Base-by-base conservation (phyloP, 2,888 invertebrate species). In the Parthenolecanium corni region DNA sequence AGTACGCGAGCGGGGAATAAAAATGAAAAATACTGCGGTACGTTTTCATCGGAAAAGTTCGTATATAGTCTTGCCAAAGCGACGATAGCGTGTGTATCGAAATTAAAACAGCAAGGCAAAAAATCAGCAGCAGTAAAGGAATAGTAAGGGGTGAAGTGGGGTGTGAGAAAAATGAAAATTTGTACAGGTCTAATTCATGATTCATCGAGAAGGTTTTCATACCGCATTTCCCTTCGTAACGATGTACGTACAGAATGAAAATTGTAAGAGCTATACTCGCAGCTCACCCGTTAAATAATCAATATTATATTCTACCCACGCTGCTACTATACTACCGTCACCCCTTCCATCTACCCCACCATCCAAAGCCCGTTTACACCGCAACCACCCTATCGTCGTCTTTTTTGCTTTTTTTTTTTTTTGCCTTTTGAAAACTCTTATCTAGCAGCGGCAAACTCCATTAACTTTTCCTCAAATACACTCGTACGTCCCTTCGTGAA, bases 301-400 rank as follows among this genome's bases (percentile, higher is more conserved):
- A 58, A 58, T 58, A 58, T 58, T 47, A 49, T n/a, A n/a, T 58
- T 58, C 58, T 58, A 58, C 58, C 58, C 58, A 58, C 58, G 58
- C 58, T 51, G 24, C 49, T 23, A 31, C 31, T 31, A 31, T 9
- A 31, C 31, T 31, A 31, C 31, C 31, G 9, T 31, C 31, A n/a
- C n/a, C n/a, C n/a, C n/a, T n/a, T 9, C 31, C 31, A 31, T 6
- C 31, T 20, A 51, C 52, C 36, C 52, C 52, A 52, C 40, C 52
- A 36, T 53, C 23, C 36, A 18, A 31, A 31, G 31, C n/a, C n/a
- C n/a, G n/a, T n/a, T n/a, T n/a, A n/a, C 31, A 31, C 31, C 31
- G 31, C 31, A 4, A 9, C 31, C 9, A 31, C 9, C 5, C 31
- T 31, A n/a, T n/a, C n/a, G n/a, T n/a, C n/a, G n/a, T n/a, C n/a